A percentile compares a stretch with the other conserved stretches of the same genome.
Evolutionary conservation across 2,797 vertebrate genomes (phyloP).

Genomic region (Gephyroberyx darwinii): DNA sequence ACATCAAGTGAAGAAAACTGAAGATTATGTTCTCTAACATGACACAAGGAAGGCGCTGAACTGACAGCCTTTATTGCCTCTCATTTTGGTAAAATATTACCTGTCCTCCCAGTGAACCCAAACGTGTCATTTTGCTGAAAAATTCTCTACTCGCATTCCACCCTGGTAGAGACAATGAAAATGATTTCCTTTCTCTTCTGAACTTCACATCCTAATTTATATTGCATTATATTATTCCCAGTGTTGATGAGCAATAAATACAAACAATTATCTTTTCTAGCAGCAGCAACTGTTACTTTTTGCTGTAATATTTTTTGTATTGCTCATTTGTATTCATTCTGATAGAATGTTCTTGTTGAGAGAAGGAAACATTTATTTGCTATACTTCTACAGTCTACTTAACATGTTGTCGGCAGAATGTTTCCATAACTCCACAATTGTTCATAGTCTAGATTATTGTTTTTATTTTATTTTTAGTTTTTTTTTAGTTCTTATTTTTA

Average conservation of each 20-base stretch:
- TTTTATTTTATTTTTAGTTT: too few species aligned
- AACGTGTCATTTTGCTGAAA: slow-evolving; percentile 63
- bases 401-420: too few species aligned
- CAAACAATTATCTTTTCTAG: slow-evolving; percentile 35
- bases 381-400: too few species aligned
- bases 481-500: too few species aligned
- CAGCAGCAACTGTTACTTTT: too few species aligned
- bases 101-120: slow-evolving; percentile 78
- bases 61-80: slow-evolving; percentile 70
- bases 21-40: slow-evolving; percentile 64
- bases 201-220: slow-evolving; percentile 58
- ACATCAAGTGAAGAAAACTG: slow-evolving; percentile 32
- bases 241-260: slow-evolving; percentile 42
- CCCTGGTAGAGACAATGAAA: slow-evolving; percentile 37
- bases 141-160: slow-evolving; percentile 31
- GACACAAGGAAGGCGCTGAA: slow-evolving; percentile 62
- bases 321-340: too few species aligned
- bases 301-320: too few species aligned
- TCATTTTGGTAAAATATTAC: slow-evolving; percentile 75
- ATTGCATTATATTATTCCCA: slow-evolving; percentile 42
- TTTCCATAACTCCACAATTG: too few species aligned
- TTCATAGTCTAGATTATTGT: too few species aligned
- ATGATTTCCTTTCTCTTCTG: slow-evolving; percentile 41
- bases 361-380: too few species aligned
- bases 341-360: too few species aligned